A percentile compares a stretch with the other conserved stretches of the same genome.
Conservation (phyloP, 2,888 invertebrate genomes). For the Lepidocyrtinus sp. region DNA sequence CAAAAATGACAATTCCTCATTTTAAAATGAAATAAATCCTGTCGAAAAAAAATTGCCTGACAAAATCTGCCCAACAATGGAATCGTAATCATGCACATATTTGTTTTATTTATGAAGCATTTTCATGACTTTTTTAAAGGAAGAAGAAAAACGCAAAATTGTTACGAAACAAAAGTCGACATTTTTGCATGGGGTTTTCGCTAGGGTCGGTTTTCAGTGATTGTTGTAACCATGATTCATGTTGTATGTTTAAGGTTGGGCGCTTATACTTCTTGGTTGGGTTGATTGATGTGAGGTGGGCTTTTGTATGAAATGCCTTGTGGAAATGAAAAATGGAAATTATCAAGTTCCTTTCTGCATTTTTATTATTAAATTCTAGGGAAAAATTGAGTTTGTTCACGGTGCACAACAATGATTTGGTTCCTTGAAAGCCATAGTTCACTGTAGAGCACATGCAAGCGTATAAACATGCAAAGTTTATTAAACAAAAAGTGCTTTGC, state of each 20-base stretch:
- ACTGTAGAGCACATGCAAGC: too few relatives aligned
- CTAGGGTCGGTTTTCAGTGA: too few relatives aligned
- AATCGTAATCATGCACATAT: too few relatives aligned
- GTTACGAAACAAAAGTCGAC: background rate
- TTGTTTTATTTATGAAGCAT: background rate
- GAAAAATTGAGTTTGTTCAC: too few relatives aligned
- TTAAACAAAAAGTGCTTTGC: too few relatives aligned
- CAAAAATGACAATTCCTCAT: conserved; percentile 19
- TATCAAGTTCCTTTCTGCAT: conserved; percentile 54
- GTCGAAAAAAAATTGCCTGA: background rate
- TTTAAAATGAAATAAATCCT: conserved; percentile 19
- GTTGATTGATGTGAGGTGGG: too few relatives aligned
- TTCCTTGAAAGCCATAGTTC: too few relatives aligned
- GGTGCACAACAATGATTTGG: too few relatives aligned
- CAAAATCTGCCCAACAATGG: too few relatives aligned
- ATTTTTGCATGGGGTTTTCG: too few relatives aligned
- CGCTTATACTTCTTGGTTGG: too few relatives aligned
- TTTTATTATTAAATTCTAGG: conserved; percentile 29
- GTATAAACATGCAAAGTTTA: background rate
- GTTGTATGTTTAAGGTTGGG: conserved; percentile 39
- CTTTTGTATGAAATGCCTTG: too few relatives aligned
- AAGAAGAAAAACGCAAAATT: background rate
- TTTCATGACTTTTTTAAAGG: background rate
- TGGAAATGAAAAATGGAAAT: conserved; percentile 41
- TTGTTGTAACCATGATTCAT: conserved; percentile 15